Conservation (phyloP, 1,140 invertebrate genomes). For the Bicyclus anynana region DNA sequence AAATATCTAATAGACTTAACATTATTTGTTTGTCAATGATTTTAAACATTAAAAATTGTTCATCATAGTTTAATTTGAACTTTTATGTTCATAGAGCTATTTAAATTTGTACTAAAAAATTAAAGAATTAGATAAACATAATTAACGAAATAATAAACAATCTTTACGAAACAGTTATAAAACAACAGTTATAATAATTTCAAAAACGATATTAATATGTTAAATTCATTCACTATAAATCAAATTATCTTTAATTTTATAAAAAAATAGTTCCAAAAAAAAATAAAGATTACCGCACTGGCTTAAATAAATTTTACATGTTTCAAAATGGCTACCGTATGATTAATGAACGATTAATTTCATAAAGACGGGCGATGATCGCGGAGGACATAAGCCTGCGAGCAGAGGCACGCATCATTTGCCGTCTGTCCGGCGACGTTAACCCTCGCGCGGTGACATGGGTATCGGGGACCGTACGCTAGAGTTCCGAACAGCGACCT, state of each 20-base stretch:
- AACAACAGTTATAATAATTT: neutral
- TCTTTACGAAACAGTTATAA: neutral
- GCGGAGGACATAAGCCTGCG: slow-evolving; percentile 56
- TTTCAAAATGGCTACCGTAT: neutral
- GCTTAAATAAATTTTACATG: neutral
- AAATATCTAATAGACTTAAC: too few relatives aligned
- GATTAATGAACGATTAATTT: slow-evolving; percentile 31
- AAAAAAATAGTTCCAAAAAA: too few relatives aligned
- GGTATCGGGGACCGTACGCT: slow-evolving; percentile 29
- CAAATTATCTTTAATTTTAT: too few relatives aligned
- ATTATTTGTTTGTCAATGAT: too few relatives aligned
- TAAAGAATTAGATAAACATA: too few relatives aligned
- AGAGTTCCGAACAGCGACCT: neutral
- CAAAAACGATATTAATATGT: neutral
- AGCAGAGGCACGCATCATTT: slow-evolving; percentile 60
- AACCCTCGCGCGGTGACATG: slow-evolving; percentile 46
- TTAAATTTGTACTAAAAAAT: too few relatives aligned
- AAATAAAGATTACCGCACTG: neutral
- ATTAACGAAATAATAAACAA: too few relatives aligned
- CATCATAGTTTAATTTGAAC: too few relatives aligned
- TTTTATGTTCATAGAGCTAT: too few relatives aligned
- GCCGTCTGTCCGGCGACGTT: slow-evolving; percentile 52
- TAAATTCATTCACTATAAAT: neutral
- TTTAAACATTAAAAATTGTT: too few relatives aligned
- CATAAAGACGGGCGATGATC: slow-evolving; percentile 47